Percentiles rank a stretch among this genome's conserved stretches.
Evolutionary conservation across 2,888 invertebrate genomes (phyloP).

Genomic region (Glaucopsyche alexis): DNA sequence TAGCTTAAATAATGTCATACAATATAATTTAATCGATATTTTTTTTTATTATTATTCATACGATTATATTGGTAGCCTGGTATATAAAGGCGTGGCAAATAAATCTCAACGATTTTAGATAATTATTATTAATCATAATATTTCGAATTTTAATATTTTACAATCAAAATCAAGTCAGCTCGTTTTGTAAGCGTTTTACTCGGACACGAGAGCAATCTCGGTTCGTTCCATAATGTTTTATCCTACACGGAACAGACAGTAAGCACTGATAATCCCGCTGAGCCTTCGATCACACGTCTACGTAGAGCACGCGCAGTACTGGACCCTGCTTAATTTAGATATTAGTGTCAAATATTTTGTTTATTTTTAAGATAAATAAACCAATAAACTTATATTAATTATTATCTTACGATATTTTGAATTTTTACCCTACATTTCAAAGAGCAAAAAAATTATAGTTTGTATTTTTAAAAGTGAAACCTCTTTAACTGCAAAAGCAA

Average conservation of each 20-base stretch:
- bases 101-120: too few relatives aligned
- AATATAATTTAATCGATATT: too few relatives aligned
- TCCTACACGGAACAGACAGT: constrained; percentile 54
- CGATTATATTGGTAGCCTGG: too few relatives aligned
- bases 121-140: too few relatives aligned
- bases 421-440: background rate
- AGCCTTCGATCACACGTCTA: constrained; percentile 6
- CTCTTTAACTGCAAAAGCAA: too few relatives aligned
- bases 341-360: background rate
- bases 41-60: too few relatives aligned
- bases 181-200: constrained; percentile 6
- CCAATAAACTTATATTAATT: background rate
- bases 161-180: too few relatives aligned
- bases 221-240: constrained; percentile 39
- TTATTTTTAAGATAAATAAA: background rate
- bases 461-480: too few relatives aligned
- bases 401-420: background rate
- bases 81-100: too few relatives aligned
- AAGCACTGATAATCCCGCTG: constrained; percentile 46
- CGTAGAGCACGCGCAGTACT: background rate
- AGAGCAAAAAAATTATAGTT: too few relatives aligned
- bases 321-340: constrained; percentile 16
- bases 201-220: constrained; percentile 9
- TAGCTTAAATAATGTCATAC: too few relatives aligned
- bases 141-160: too few relatives aligned